Base-by-base conservation (phyloP, 2,888 invertebrate species). In the Tricholauxania praeusta region DNA sequence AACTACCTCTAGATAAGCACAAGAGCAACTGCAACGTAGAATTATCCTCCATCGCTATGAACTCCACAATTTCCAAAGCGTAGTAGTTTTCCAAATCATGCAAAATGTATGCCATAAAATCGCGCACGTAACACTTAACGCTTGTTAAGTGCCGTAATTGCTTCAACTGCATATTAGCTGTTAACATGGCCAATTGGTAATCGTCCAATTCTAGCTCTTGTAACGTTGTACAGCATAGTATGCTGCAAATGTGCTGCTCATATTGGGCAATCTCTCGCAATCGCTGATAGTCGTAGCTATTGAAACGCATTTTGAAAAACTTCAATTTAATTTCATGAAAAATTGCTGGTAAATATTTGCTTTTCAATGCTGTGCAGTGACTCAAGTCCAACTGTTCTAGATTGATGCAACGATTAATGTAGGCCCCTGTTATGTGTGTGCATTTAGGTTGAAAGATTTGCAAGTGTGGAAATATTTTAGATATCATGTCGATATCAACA, bases 161-260 rank as follows among this genome's bases (percentile, higher is more conserved):
- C 77, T 82, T 81, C 79, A 81, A 81, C 79, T 80, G 80, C 79
- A 79, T 79, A 75, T 76, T 74, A 76, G 78, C 76, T 77, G 74
- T 52, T 55, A 57, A 74, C 80, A 82, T 81, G 80, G 81, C 80
- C 80, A 81, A 82, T 79, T 79, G 47, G 17, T 15, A n/a, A n/a
- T 62, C 60, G 60, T 62, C 60, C 39, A 62, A n/a, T n/a, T 62
- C 60, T 1, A 62, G 12, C 15, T 32, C 8, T 39, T 39, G 39
- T 15, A 62, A 32, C n/a, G 60, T 62, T n/a, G 3, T 4, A 39
- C 60, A 62, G 39, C n/a, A 14, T 28, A 39, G 32, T 15, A 62
- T 39, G 12, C 60, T n/a, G 39, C 39, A 39, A 28, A 28, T 39
- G 39, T 32, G 32, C 32, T 15, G 39, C 39, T 62, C 47, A 19